Conservation (phyloP, 2,888 invertebrate genomes). For the Leucophora obtusa region DNA sequence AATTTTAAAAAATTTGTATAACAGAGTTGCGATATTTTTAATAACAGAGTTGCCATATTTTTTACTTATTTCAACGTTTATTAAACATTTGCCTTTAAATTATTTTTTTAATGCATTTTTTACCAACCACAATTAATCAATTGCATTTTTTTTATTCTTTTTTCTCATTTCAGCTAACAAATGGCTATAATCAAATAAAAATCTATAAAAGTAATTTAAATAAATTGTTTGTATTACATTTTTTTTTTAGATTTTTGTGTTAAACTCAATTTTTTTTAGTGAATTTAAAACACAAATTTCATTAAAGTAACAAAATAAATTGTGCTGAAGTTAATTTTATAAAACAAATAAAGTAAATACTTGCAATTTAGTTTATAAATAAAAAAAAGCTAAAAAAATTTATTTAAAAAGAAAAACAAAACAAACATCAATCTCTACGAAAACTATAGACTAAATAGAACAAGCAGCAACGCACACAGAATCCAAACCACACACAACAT, state of each 20-base stretch:
- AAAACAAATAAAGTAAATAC: slow-evolving; percentile 20
- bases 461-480: slow-evolving; percentile 1
- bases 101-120: too few species aligned
- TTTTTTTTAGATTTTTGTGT: neutral
- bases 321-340: slow-evolving; percentile 13
- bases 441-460: slow-evolving; percentile 10
- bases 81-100: too few species aligned
- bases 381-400: slow-evolving; percentile 27
- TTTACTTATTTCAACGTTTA: too few species aligned
- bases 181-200: neutral
- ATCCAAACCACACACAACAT: slow-evolving; percentile 37
- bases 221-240: neutral
- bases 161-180: slow-evolving; percentile 31
- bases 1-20: too few species aligned
- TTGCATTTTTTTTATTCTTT: neutral
- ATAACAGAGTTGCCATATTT: too few species aligned
- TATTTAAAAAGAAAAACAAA: slow-evolving; percentile 9
- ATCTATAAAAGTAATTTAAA: neutral
- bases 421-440: too few species aligned
- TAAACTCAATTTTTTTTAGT: neutral
- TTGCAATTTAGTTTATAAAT: slow-evolving; percentile 43
- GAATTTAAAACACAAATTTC: neutral
- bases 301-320: slow-evolving; percentile 23
- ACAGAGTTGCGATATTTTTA: too few species aligned
- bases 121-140: neutral